Evolutionary conservation across 2,113 vertebrate genomes (phyloP), one percentile per base, ranked within the genome.

Genomic region (Actenoides lindsayi): DNA sequence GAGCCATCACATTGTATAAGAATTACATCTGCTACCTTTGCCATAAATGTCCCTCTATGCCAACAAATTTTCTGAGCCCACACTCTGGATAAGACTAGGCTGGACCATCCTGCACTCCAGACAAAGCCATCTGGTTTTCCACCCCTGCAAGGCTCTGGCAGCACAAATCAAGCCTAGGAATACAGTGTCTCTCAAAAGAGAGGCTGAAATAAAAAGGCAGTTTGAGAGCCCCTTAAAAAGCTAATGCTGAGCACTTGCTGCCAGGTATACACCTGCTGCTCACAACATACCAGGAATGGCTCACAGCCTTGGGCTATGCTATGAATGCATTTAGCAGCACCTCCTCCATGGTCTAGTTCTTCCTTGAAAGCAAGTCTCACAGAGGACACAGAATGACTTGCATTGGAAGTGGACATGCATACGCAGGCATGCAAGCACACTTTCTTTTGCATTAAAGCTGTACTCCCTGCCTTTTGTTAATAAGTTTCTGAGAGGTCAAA

Each of bases 91-190:
- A 69, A 87, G 42, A 76, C 48, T 76, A 83, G 25, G 24, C 67
- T 93, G 74, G 53, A 64, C 69, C 60, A 92, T 42, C 35, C 86
- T 79, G 57, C 12, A 25, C 60, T 93, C 57, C 94, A 96, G 92
- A 96, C 83, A 92, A 95, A 95, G 80, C 90, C 86, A 95, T 95
- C 80, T 93, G 93, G 92, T 93, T 80, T 84, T 44, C 48, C 23
- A 69, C 37, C 57, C 73, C 80, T 85, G 70, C 83, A 78, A 92
- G 78, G 65, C 35, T 87, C 44, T 93, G 92, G 94, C 79, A 87
- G 94, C 60, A 92, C 60, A 81, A 89, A 92, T 83, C 83, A 90
- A 31, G 71, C 71, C 51, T 80, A 56, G 76, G 83, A 93, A 65
- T 25, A 31, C 12, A 20, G 13, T 67, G 48, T 9, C 56, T 79